phyloP scores from a whole-genome alignment of 2,113 vertebrate genomes.

The Perccottus glenii region DNA sequence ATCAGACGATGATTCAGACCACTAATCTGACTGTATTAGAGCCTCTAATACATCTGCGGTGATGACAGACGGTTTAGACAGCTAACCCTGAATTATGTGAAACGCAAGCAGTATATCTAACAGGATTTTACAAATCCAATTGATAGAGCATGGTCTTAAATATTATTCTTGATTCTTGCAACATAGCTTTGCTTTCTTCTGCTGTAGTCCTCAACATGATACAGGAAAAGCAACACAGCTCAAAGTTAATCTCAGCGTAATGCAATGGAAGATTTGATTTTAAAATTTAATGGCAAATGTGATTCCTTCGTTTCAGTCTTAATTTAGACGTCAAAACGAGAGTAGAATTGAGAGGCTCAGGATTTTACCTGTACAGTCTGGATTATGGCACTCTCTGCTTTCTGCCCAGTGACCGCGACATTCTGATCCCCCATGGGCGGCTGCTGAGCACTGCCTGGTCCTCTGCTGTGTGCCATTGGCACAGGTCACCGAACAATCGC shows the following conservation, averaged over 20 bases:
- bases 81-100: conserved; percentile 63
- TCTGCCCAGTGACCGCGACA: conserved; percentile 97
- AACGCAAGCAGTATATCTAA: conserved; percentile 64
- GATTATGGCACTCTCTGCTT: conserved; percentile 95
- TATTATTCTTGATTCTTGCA: conserved; percentile 49
- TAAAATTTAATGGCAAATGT: conserved; percentile 8
- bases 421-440: conserved; percentile 95
- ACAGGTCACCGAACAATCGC: conserved; percentile 97
- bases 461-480: conserved; percentile 98
- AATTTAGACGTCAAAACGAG: conserved; percentile 63
- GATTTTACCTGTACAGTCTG: conserved; percentile 93
- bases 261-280: background rate
- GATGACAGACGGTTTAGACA: conserved; percentile 65
- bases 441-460: conserved; percentile 92
- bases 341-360: conserved; percentile 61
- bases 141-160: conserved; percentile 60
- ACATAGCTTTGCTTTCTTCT: conserved; percentile 28
- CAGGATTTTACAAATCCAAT: conserved; percentile 73
- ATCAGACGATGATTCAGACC: conserved; percentile 69
- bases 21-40: conserved; percentile 73
- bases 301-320: conserved; percentile 2
- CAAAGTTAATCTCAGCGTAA: background rate
- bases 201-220: conserved; percentile 8
- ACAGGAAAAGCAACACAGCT: conserved; percentile 12
- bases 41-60: conserved; percentile 64